Evolutionary conservation across 2,113 vertebrate species (phyloP), one percentile per base, ranked within the genome.

Genomic region (Melospiza georgiana): DNA sequence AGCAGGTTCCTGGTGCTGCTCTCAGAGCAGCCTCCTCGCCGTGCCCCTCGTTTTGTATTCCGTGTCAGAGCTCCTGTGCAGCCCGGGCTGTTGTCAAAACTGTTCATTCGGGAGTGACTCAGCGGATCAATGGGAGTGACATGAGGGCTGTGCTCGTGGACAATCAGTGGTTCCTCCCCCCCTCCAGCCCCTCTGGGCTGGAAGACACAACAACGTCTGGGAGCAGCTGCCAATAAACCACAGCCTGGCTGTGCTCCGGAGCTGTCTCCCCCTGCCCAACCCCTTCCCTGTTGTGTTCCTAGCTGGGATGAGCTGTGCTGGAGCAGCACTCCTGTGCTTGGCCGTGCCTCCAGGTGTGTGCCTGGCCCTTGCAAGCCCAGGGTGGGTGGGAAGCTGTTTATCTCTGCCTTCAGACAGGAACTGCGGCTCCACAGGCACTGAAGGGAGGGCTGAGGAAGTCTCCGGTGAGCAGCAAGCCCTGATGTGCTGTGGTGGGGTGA

Each of bases 81-180:
- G 87, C 88, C 91, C 0, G 15, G 62, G 75, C 44, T n/a, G 61
- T 92, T 90, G 87, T 95, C 92, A 89, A 93, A 95, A 94, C 88
- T 80, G 92, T 95, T 94, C 37, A 72, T 82, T 84, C 11, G 22
- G 65, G 96, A 96, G 95, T 97, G 97, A 97, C 96, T 96, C 97
- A 97, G 96, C 94, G 91, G 94, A 94, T 97, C 96, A 92, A 94
- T 97, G 94, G 54, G 79, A 94, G 69, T 68, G 85, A 87, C 89
- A 84, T 14, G 91, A 96, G 93, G 48, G 62, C 25, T 93, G 92
- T 66, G 80, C 94, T 95, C 51, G 24, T 30, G 66, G 92, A 88
- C 90, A 52, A 80, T 72, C 87, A 33, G 82, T 73, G 58, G 80
- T 92, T 39, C 31, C 67, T 65, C 73, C 57, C 54, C 31, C n/a